A percentile compares a stretch with the other conserved stretches of the same genome.
These are phyloP conservation scores for Pelodytes ibericus DNA, from an alignment of 2,797 vertebrate genomes.

Conservation along the genomic window DNA sequence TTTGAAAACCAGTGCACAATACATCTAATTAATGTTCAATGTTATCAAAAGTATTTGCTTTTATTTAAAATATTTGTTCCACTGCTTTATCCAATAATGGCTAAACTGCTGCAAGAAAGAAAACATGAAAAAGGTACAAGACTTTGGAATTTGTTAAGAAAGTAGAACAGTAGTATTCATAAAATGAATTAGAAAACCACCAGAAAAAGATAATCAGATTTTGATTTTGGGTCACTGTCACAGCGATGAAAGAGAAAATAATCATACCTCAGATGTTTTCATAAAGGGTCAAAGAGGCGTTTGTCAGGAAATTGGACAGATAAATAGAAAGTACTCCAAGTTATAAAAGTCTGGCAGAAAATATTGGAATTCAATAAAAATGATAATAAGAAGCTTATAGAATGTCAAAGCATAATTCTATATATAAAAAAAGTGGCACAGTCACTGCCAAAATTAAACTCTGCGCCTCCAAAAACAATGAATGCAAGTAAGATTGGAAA, in stretches of 20 bases:
- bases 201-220: not conserved
- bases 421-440: not conserved
- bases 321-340: conserved; percentile 29
- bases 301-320: conserved; percentile 36
- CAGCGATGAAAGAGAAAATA: conserved; percentile 12
- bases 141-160: not conserved
- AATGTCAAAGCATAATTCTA: conserved; percentile 16
- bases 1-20: too few relatives aligned
- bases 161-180: not conserved
- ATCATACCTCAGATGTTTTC: conserved; percentile 21
- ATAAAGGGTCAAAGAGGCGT: conserved; percentile 22
- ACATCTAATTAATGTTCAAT: too few relatives aligned
- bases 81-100: too few relatives aligned
- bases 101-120: not conserved
- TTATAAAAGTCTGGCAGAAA: conserved; percentile 16
- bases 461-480: not conserved
- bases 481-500: not conserved
- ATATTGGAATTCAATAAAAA: conserved; percentile 34
- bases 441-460: not conserved
- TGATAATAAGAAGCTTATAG: conserved; percentile 33
- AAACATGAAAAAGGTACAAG: not conserved
- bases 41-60: too few relatives aligned
- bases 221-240: not conserved
- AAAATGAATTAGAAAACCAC: not conserved
- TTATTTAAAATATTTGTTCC: too few relatives aligned